A percentile compares a stretch with the other conserved stretches of the same genome.
These are phyloP conservation scores for Delphinapterus leucas DNA, from an alignment of 2,113 vertebrate species.

Conservation along the genomic window DNA sequence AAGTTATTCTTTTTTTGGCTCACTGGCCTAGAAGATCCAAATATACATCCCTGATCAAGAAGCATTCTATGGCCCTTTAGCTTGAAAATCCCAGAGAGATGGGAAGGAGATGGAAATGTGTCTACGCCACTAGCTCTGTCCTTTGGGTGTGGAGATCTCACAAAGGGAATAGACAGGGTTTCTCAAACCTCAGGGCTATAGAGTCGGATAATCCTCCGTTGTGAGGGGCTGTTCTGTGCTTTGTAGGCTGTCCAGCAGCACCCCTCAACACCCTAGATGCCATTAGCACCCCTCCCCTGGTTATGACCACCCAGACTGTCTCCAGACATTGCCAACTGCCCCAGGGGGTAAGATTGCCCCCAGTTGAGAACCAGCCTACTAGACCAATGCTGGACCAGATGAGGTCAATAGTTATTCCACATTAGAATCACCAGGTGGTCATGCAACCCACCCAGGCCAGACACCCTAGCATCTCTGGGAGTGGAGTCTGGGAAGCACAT, in stretches of 20 bases:
- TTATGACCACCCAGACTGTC: no score
- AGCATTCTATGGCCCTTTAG: rapidly evolving
- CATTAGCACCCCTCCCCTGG: background rate
- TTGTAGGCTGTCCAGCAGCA: no score
- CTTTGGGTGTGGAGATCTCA: rapidly evolving
- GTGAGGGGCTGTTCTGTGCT: background rate
- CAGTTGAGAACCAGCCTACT: background rate
- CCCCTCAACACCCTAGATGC: background rate
- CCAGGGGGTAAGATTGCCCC: no score
- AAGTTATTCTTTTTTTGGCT: background rate
- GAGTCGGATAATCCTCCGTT: background rate
- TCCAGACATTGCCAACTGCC: background rate
- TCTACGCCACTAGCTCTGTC: background rate
- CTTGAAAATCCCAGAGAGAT: no score
- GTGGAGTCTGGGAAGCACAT: background rate
- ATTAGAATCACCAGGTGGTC: background rate
- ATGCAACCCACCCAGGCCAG: background rate
- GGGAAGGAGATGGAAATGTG: no score
- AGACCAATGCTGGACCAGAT: background rate
- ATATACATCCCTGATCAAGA: background rate
- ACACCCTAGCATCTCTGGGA: background rate
- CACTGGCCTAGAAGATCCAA: background rate
- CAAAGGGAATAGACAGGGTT: rapidly evolving
- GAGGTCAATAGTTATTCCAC: background rate
- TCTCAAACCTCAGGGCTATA: background rate